These are phyloP conservation scores for Chelidonichthys spinosus DNA, from an alignment of 2,797 vertebrate species.

Conservation along the genomic window DNA sequence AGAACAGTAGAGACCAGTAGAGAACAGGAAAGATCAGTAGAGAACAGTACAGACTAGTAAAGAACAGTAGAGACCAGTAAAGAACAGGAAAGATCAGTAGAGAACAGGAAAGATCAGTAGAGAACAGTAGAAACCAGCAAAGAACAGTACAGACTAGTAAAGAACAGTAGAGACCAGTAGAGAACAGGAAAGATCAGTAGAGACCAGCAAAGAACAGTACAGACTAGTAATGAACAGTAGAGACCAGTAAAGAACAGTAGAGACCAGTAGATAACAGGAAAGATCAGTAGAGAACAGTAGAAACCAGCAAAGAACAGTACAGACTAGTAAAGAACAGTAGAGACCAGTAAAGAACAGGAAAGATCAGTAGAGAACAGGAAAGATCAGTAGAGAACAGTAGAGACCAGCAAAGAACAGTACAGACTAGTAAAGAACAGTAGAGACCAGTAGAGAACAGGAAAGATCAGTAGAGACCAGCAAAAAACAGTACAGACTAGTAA, in stretches of 20 bases:
- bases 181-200: background rate
- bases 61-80: background rate
- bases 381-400: background rate
- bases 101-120: background rate
- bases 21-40: too few species aligned
- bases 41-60: too few species aligned
- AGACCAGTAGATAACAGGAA: background rate
- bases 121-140: background rate
- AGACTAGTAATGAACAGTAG: background rate
- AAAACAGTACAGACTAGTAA: background rate
- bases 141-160: background rate
- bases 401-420: background rate
- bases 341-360: too few species aligned
- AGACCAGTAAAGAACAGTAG: background rate
- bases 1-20: too few species aligned
- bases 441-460: background rate
- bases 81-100: background rate
- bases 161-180: background rate
- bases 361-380: background rate
- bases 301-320: too few species aligned
- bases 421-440: background rate
- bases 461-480: background rate
- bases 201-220: too few species aligned
- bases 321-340: too few species aligned
- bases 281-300: background rate